Evolutionary conservation across 2,888 invertebrate species (phyloP), one percentile per base, ranked within the genome.

Genomic region (Chrysotoxum bicinctum): DNA sequence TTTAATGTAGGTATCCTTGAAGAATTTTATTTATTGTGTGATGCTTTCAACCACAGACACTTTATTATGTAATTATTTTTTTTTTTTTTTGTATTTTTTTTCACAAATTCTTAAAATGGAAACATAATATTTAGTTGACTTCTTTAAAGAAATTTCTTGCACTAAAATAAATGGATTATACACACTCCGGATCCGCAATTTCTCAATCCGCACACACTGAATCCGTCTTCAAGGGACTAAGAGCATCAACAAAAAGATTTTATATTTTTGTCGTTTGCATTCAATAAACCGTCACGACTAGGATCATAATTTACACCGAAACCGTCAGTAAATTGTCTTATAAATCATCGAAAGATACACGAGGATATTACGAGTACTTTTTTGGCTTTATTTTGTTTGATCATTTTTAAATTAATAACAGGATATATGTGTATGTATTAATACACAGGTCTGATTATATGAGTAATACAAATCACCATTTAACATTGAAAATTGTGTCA

Each of bases 191-290:
- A 72, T 50, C 9, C 30, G 43, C 30, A 43, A 35, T 21, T 70
- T 66, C 40, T 26, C 43, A 50, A 14, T 66, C 54, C 68, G 60
- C 52, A 77, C 82, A 68, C 69, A 69, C 5, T 70, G 2, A 83
- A 62, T 54, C 73, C 19, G 69, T 64, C 23, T 32, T 37, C 9
- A 10, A n/a, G 7, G 32, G 54, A 48, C 62, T 40, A 48, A 32
- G 66, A 14, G n/a, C 50, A 35, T 58, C 16, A 45, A 32, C 16
- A 56, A 35, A 2, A 9, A 32, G 8, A 7, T 7, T 45, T 54
- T 19, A 40, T 64, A 40, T 37, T 35, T n/a, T 32, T 56, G 4
- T 35, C 19, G 7, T 58, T 14, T 14, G 5, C 9, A 37, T 37
- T 21, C 56, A 9, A 14, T n/a, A 62, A 48, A 75, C 75, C 76